phyloP scores from a whole-genome alignment of 1,140 invertebrate species.

The Drosophila lacertosa region DNA sequence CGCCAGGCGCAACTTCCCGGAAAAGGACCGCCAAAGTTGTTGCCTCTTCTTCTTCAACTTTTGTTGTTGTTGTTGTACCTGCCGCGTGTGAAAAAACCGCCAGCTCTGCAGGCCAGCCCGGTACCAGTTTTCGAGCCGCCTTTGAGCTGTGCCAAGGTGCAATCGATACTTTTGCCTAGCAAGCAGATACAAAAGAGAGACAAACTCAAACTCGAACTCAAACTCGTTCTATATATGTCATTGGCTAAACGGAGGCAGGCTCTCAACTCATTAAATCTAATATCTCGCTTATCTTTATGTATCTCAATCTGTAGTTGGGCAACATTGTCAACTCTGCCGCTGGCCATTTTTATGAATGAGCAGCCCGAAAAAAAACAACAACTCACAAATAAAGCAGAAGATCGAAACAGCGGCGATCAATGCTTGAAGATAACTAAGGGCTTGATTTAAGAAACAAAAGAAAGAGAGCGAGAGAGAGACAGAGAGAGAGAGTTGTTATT shows the following conservation, averaged over 20 bases:
- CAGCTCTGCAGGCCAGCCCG: conserved; percentile 33
- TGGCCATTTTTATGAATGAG: conserved; percentile 69
- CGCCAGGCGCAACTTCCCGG: conserved; percentile 81
- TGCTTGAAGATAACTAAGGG: conserved; percentile 62
- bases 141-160: conserved; percentile 60
- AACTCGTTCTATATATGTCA: conserved; percentile 41
- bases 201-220: conserved; percentile 1
- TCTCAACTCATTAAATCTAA: conserved; percentile 70
- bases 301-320: conserved; percentile 67
- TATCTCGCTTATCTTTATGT: conserved; percentile 77
- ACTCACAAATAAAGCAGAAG: conserved; percentile 2
- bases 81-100: conserved; percentile 63
- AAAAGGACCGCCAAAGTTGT: conserved; percentile 80
- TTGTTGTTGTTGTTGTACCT: conserved; percentile 54
- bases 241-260: conserved; percentile 39
- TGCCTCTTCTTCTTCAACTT: conserved; percentile 37
- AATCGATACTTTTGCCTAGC: conserved; percentile 72
- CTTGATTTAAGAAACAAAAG: conserved; percentile 16
- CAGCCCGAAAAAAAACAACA: conserved; percentile 13
- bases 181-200: conserved; percentile 10
- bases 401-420: conserved; percentile 58
- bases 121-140: conserved; percentile 68
- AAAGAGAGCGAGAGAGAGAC: conserved; percentile 7
- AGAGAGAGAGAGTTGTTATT: not conserved
- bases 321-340: conserved; percentile 73